These are phyloP conservation scores for Trididemnum miniatum DNA, from an alignment of 23 tunicate genomes.

Conservation along the genomic window DNA sequence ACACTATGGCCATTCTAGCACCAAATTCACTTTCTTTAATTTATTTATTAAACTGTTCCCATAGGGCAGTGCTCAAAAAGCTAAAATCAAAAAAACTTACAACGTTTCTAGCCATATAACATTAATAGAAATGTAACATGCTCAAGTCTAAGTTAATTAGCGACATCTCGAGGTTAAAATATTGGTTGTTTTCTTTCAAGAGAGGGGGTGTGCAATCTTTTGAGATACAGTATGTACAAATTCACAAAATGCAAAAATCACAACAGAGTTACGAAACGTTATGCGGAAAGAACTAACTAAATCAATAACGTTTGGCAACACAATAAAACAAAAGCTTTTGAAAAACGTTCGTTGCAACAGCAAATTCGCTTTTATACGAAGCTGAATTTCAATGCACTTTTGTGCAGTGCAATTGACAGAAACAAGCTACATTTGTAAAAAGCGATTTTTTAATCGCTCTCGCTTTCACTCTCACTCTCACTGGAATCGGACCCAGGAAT, in stretches of 20 bases:
- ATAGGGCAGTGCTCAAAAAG: no score
- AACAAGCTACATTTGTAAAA: neutral
- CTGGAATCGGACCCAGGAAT: constrained; percentile 10
- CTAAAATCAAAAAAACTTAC: no score
- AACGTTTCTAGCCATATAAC: no score
- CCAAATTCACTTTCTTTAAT: no score
- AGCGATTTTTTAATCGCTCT: constrained; percentile 29
- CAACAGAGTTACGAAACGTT: constrained; percentile 5
- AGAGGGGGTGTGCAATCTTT: constrained; percentile 17
- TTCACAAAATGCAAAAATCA: neutral
- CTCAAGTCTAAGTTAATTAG: no score
- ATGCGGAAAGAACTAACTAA: neutral
- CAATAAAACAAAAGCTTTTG: neutral
- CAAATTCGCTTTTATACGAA: neutral
- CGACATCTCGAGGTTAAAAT: no score
- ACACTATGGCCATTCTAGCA: no score
- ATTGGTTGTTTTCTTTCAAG: no score
- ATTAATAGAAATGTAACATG: no score
- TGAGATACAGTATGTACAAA: constrained; percentile 13
- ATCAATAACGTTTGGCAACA: constrained; percentile 30
- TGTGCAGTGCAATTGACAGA: neutral
- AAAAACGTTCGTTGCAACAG: constrained; percentile 12
- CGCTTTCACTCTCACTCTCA: constrained; percentile 48
- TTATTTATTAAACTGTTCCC: no score
- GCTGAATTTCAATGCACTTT: neutral